Percentiles rank a stretch among this genome's conserved stretches.
Conservation (phyloP, 2,888 invertebrate species). For the Diadromus collaris region DNA sequence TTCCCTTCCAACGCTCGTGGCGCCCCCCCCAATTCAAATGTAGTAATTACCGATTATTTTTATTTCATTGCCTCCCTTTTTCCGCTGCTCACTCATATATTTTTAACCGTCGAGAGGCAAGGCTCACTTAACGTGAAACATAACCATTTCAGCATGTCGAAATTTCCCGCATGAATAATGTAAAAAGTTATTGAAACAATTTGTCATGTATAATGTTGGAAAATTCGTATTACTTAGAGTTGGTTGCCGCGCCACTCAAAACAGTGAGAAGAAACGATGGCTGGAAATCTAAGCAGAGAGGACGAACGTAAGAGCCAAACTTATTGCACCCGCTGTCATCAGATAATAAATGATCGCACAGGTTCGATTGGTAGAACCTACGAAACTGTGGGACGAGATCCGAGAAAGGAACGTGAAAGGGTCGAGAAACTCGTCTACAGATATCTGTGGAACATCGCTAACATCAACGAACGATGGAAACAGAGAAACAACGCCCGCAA, state of each 20-base stretch:
- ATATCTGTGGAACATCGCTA: conserved; percentile 50
- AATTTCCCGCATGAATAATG: neutral
- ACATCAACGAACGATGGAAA: conserved; percentile 44
- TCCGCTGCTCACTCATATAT: neutral
- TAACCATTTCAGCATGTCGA: neutral
- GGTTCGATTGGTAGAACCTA: neutral
- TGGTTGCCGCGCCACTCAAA: neutral
- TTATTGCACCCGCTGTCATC: conserved; percentile 23
- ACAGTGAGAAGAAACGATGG: conserved; percentile 32
- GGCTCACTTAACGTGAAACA: neutral
- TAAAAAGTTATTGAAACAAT: neutral
- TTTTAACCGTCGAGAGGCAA: neutral
- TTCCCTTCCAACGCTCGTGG: no score
- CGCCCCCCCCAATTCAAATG: no score
- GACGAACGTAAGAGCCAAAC: conserved; percentile 28
- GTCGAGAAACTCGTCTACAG: conserved; percentile 49
- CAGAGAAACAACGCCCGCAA: conserved; percentile 41
- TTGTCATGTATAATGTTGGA: neutral
- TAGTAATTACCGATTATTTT: neutral
- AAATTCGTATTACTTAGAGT: neutral
- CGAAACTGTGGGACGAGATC: conserved; percentile 27
- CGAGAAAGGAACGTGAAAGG: conserved; percentile 20
- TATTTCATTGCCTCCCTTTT: neutral
- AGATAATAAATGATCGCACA: conserved; percentile 16
- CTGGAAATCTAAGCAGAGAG: conserved; percentile 36